Evolutionary conservation across 2,888 invertebrate genomes (phyloP).

Genomic region (Trypoxylon attenuatum): DNA sequence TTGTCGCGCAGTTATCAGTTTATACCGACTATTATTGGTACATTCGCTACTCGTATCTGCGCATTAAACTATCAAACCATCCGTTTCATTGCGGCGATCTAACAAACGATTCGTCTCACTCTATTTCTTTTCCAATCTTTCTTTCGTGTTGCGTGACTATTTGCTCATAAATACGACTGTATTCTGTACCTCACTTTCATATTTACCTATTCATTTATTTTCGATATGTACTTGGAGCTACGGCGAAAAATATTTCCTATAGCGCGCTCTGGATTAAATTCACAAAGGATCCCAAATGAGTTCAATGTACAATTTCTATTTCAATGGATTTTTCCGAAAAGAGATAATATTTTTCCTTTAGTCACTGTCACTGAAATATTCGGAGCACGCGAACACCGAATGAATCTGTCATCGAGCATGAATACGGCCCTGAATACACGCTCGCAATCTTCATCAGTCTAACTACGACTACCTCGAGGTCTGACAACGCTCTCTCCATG

Average conservation of each 20-base stretch:
- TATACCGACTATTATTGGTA: conserved; percentile 13
- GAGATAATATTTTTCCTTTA: no score
- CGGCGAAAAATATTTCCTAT: no score
- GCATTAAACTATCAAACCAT: conserved; percentile 4
- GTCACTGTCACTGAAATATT: no score
- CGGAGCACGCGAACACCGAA: no score
- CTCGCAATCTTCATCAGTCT: conserved; percentile 26
- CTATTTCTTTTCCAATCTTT: conserved; percentile 2
- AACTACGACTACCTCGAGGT: conserved; percentile 27
- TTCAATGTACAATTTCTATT: no score
- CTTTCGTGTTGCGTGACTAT: conserved; percentile 8
- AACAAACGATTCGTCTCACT: background rate
- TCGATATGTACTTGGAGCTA: no score
- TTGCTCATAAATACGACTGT: conserved; percentile 9
- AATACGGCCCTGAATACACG: conserved; percentile 11
- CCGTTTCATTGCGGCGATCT: background rate
- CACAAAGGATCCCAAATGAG: no score
- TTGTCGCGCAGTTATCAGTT: conserved; percentile 2
- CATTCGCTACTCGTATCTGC: background rate
- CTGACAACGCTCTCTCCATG: conserved; percentile 14
- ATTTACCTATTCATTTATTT: no score
- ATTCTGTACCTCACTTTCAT: conserved; percentile 14
- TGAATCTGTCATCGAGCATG: no score
- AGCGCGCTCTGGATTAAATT: no score
- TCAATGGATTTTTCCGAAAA: no score